A percentile compares a stretch with the other conserved stretches of the same genome.
These are phyloP conservation scores for Apantesis nais DNA, from an alignment of 2,888 invertebrate genomes.

Conservation along the genomic window DNA sequence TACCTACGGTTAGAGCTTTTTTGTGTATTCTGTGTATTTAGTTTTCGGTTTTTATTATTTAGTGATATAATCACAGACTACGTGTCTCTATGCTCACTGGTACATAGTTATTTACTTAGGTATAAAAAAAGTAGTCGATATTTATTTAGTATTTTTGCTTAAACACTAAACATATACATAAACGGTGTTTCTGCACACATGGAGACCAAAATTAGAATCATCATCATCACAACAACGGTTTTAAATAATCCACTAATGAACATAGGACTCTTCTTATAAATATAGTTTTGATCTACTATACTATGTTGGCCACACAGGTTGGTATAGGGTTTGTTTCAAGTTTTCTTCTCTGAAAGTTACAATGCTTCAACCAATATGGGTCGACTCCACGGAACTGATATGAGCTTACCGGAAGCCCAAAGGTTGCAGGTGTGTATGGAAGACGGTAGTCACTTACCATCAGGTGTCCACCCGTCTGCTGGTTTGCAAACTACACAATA, in stretches of 20 bases:
- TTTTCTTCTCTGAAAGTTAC: too few species aligned
- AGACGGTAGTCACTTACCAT: background rate
- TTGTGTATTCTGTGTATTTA: constrained; percentile 44
- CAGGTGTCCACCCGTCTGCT: background rate
- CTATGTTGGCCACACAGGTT: too few species aligned
- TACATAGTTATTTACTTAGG: background rate
- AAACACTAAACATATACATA: background rate
- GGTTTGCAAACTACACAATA: background rate
- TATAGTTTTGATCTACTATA: too few species aligned
- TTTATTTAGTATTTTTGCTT: background rate
- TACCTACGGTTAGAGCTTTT: constrained; percentile 38
- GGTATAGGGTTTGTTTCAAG: too few species aligned
- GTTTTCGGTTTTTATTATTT: constrained; percentile 27
- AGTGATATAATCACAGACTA: constrained; percentile 55
- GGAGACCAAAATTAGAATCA: background rate
- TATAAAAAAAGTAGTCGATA: background rate
- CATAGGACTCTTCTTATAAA: too few species aligned
- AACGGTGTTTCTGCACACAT: background rate
- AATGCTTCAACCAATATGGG: too few species aligned
- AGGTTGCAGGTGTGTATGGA: background rate
- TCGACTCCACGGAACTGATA: too few species aligned
- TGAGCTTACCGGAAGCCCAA: too few species aligned
- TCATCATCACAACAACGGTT: too few species aligned
- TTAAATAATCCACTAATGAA: too few species aligned
- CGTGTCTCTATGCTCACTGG: background rate